phyloP scores from a whole-genome alignment of 2,888 invertebrate genomes.

The Rhopalosiphum nymphaeae region DNA sequence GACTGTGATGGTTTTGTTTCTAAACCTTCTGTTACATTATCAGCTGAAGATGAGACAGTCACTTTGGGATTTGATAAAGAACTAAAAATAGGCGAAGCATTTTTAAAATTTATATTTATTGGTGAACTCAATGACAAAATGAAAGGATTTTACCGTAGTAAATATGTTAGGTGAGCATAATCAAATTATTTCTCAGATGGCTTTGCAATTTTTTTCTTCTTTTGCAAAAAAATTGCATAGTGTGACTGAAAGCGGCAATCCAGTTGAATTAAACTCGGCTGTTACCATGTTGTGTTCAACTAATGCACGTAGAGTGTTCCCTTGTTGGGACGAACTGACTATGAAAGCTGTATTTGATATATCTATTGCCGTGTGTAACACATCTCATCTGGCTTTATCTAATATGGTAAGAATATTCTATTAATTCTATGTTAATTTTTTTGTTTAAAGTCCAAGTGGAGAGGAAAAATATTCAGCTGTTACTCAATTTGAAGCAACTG shows the following conservation, averaged over 20 bases:
- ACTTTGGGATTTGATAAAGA: constrained; percentile 77
- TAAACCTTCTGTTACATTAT: constrained; percentile 70
- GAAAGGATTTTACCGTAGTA: constrained; percentile 95
- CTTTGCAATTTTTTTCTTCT: constrained; percentile 54
- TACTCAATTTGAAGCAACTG: constrained; percentile 92
- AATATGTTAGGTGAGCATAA: constrained; percentile 75
- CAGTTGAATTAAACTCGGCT: constrained; percentile 83
- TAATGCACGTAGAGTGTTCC: constrained; percentile 92
- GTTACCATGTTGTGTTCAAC: constrained; percentile 94
- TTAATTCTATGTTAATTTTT: constrained; percentile 43
- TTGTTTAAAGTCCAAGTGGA: constrained; percentile 72
- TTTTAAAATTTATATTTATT: constrained; percentile 80
- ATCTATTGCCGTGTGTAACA: constrained; percentile 74
- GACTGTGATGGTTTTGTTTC: constrained; percentile 67
- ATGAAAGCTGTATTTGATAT: constrained; percentile 96
- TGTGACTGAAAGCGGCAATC: constrained; percentile 60
- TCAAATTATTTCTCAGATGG: background rate
- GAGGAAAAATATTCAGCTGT: constrained; percentile 87
- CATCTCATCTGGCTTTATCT: constrained; percentile 68
- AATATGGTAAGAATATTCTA: constrained; percentile 52
- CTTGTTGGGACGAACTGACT: constrained; percentile 99
- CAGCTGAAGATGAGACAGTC: constrained; percentile 78
- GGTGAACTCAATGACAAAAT: constrained; percentile 92
- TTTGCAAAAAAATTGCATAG: constrained; percentile 50
- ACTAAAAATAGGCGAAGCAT: constrained; percentile 74